Percentiles rank a stretch among this genome's conserved stretches.
Evolutionary conservation across 2,113 vertebrate genomes (phyloP).

Genomic region (Antidorcas marsupialis): DNA sequence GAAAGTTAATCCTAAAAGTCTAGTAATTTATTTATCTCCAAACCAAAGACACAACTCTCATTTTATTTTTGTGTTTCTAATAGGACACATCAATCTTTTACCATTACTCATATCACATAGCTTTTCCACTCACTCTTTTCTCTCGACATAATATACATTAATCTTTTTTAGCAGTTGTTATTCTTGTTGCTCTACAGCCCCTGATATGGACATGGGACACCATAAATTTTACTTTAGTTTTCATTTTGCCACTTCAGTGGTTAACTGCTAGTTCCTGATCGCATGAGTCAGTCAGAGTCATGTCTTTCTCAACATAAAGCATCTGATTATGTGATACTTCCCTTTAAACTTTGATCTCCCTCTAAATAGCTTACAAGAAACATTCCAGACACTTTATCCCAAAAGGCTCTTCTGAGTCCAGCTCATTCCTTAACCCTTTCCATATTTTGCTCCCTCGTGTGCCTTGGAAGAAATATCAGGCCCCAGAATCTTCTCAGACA

Average conservation of each 20-base stretch:
- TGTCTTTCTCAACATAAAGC: neutral
- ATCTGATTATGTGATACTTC: conserved; percentile 33
- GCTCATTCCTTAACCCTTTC: neutral
- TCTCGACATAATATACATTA: neutral
- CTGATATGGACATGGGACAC: neutral
- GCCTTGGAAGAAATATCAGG: neutral
- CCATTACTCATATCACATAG: neutral
- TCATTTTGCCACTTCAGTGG: neutral
- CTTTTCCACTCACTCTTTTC: neutral
- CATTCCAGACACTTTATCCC: conserved; percentile 29
- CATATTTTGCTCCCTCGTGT: neutral
- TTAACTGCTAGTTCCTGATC: neutral
- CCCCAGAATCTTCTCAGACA: neutral
- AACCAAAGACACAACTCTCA: neutral
- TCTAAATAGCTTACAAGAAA: conserved; percentile 48
- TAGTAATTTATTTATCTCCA: neutral
- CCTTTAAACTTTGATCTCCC: conserved; percentile 12
- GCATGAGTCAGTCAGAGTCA: neutral
- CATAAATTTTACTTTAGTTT: neutral
- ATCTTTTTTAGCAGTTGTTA: neutral
- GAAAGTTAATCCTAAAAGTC: neutral
- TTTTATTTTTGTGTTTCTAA: neutral
- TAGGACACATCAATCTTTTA: neutral
- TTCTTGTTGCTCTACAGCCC: neutral
- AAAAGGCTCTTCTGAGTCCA: neutral